phyloP scores from a whole-genome alignment of 2,797 vertebrate genomes.

The Thunnus albacares region DNA sequence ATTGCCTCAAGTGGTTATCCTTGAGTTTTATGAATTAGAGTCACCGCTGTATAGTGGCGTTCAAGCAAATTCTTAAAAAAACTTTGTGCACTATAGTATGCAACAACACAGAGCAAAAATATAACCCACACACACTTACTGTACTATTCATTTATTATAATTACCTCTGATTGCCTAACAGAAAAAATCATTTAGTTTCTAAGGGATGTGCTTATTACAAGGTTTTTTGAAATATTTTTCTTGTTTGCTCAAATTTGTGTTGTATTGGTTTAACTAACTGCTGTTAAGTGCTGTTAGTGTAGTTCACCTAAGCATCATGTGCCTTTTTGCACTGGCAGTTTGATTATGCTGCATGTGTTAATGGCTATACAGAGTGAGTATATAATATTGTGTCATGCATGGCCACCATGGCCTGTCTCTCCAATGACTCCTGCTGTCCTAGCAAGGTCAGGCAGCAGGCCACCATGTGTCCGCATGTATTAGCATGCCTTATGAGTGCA shows the following conservation, averaged over 20 bases:
- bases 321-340: slow-evolving; percentile 27
- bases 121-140: slow-evolving; percentile 10
- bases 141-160: slow-evolving; percentile 28
- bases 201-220: slow-evolving; percentile 27
- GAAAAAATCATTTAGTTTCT: slow-evolving; percentile 27
- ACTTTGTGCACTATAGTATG: slow-evolving; percentile 5
- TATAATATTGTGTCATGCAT: slow-evolving; percentile 75
- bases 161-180: slow-evolving; percentile 27
- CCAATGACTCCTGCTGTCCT: slow-evolving; percentile 74
- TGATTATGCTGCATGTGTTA: slow-evolving; percentile 56
- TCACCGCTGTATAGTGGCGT: slow-evolving; percentile 5
- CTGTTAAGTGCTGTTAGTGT: slow-evolving; percentile 11
- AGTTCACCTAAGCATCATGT: slow-evolving; percentile 20
- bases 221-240: slow-evolving; percentile 24
- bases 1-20: slow-evolving; percentile 12
- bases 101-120: slow-evolving; percentile 15
- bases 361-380: slow-evolving; percentile 66
- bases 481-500: slow-evolving; percentile 83
- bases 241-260: slow-evolving; percentile 24
- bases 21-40: slow-evolving; percentile 37
- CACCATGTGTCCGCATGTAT: slow-evolving; percentile 84
- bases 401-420: slow-evolving; percentile 61
- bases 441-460: slow-evolving; percentile 81
- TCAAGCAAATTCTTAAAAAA: slow-evolving; percentile 35
- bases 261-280: slow-evolving; percentile 20